phyloP scores from a whole-genome alignment of 2,888 invertebrate genomes.

The Lepeophtheirus nordmannii region DNA sequence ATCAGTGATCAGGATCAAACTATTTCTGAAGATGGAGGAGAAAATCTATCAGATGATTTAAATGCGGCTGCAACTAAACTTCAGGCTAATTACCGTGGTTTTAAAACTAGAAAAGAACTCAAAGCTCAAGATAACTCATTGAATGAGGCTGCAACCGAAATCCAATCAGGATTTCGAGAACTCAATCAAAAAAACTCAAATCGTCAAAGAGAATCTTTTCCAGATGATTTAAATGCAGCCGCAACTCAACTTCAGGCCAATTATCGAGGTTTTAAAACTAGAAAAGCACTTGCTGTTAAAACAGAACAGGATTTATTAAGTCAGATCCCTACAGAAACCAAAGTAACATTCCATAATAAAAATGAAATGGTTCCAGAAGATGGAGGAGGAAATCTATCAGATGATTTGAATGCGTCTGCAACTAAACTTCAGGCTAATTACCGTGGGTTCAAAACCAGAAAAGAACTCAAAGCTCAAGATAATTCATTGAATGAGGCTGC shows the following conservation, averaged over 20 bases:
- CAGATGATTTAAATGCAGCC: neutral
- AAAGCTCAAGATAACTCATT: neutral
- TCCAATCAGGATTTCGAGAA: neutral
- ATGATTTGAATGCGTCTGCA: neutral
- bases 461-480: neutral
- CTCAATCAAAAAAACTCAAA: neutral
- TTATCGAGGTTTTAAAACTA: neutral
- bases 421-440: constrained; percentile 23
- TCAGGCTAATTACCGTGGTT: constrained; percentile 15
- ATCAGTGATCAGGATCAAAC: neutral
- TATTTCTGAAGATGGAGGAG: constrained; percentile 12
- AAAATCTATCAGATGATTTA: neutral
- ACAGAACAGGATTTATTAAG: too few relatives aligned
- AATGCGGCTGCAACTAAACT: constrained; percentile 16
- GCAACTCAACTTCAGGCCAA: neutral
- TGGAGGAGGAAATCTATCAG: neutral
- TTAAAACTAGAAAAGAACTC: constrained; percentile 8
- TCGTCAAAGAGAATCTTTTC: too few relatives aligned
- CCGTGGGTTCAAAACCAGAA: constrained; percentile 9
- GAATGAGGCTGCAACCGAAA: neutral
- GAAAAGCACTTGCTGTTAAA: neutral
- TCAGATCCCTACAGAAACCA: neutral
- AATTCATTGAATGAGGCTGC: constrained; percentile 1
- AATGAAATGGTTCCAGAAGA: constrained; percentile 2
- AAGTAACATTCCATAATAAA: neutral